Percentiles rank a stretch among this genome's conserved stretches.
Evolutionary conservation across 37 sponge, comb jelly and placozoan species (phyloP).

Genomic region (Diacarnus erythraeanus): DNA sequence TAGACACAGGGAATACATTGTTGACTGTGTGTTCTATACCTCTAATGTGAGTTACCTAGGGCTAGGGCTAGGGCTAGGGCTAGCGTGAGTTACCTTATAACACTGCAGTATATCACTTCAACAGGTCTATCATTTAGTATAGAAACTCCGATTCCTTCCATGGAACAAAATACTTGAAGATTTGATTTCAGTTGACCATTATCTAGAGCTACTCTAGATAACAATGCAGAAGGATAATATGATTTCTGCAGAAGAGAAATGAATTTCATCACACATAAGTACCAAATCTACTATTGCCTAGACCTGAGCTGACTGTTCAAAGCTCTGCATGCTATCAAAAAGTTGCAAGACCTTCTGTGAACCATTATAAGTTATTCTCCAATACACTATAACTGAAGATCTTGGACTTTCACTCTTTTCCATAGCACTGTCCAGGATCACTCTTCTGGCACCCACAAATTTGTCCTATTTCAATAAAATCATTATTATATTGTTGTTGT

Average conservation of each 20-base stretch:
- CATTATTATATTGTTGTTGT: no score
- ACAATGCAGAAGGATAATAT: neutral
- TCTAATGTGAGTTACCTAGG: no score
- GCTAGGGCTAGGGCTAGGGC: neutral
- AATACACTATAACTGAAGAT: neutral
- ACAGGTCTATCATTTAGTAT: conserved; percentile 4
- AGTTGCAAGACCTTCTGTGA: conserved; percentile 16
- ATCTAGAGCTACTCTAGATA: neutral
- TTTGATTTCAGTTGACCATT: neutral
- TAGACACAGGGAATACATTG: no score
- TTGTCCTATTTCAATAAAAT: no score
- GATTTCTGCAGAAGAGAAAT: neutral
- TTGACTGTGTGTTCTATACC: no score
- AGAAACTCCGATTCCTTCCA: conserved; percentile 28
- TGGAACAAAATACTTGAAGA: conserved; percentile 21
- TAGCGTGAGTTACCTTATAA: neutral
- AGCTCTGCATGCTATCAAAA: conserved; percentile 1
- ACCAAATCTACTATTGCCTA: neutral
- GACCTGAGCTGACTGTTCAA: no score
- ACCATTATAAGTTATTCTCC: conserved; percentile 15
- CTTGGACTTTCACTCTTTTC: no score
- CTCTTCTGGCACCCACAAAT: no score
- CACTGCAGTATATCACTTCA: conserved; percentile 16
- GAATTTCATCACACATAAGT: neutral
- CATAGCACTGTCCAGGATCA: no score